Percentiles rank a stretch among this genome's conserved stretches.
Conservation (phyloP, 2,797 vertebrate genomes). For the Sebastes iracundus region DNA sequence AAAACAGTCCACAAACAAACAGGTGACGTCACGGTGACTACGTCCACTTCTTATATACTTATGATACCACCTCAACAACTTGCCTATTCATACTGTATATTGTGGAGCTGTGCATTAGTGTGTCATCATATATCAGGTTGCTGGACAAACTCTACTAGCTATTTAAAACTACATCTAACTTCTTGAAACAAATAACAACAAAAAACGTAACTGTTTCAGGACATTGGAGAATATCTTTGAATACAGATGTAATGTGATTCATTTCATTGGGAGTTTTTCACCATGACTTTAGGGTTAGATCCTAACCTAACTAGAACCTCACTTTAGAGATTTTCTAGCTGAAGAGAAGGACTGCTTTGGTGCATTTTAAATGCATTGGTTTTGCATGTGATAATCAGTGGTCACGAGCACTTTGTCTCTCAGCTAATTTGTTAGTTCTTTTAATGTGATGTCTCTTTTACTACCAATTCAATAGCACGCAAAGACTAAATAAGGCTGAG, state of each 20-base stretch:
- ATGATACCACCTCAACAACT: background rate
- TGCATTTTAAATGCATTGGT: background rate
- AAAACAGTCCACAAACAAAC: no score
- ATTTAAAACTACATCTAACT: no score
- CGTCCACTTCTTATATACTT: no score
- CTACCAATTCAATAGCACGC: background rate
- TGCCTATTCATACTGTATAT: no score
- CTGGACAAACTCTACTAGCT: no score
- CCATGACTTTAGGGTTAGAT: background rate
- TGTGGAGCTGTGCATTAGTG: background rate
- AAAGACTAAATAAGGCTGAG: background rate
- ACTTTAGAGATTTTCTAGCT: background rate
- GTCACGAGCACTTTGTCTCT: background rate
- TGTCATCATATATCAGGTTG: background rate
- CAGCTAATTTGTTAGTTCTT: background rate
- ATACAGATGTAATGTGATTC: background rate
- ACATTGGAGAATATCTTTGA: background rate
- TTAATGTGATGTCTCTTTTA: background rate
- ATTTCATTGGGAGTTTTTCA: background rate
- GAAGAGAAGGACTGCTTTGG: background rate
- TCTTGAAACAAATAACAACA: background rate
- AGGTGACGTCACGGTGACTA: rapidly evolving
- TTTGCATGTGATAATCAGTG: background rate
- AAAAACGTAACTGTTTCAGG: background rate
- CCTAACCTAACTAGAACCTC: no score